These are phyloP conservation scores for Eudemis profundana DNA, from an alignment of 2,888 invertebrate genomes.

Conservation along the genomic window DNA sequence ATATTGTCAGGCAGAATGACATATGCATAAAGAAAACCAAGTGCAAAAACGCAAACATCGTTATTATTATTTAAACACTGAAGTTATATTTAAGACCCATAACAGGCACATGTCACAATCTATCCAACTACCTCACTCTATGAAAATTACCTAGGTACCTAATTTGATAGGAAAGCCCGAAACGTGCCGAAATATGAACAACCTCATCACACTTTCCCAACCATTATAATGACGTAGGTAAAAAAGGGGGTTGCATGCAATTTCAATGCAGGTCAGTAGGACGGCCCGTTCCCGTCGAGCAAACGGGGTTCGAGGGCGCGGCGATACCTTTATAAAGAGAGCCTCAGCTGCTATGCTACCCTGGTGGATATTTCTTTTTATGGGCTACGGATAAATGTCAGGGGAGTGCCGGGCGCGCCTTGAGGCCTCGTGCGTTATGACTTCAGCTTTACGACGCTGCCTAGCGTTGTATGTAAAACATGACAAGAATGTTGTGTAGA, in stretches of 20 bases:
- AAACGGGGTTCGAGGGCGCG: conserved; percentile 69
- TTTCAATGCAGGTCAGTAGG: conserved; percentile 74
- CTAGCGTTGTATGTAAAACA: conserved; percentile 15
- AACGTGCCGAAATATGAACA: not conserved
- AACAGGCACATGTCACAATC: too few relatives aligned
- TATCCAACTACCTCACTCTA: too few relatives aligned
- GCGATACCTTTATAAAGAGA: conserved; percentile 76
- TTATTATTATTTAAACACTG: too few relatives aligned
- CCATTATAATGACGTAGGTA: not conserved
- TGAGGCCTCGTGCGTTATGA: conserved; percentile 60
- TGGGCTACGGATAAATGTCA: conserved; percentile 82
- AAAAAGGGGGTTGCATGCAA: conserved; percentile 35
- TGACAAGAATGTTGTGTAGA: conserved; percentile 2
- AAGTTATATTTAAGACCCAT: too few relatives aligned
- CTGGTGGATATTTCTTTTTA: conserved; percentile 84
- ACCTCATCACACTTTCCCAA: not conserved
- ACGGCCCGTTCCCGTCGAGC: conserved; percentile 55
- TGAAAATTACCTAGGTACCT: too few relatives aligned
- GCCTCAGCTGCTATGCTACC: conserved; percentile 72
- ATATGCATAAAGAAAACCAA: too few relatives aligned
- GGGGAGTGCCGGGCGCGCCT: conserved; percentile 77
- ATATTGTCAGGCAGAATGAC: too few relatives aligned
- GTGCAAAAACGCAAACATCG: too few relatives aligned
- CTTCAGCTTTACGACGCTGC: conserved; percentile 58
- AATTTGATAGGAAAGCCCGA: not conserved